These are phyloP conservation scores for Apistogramma diplotaenia DNA, from an alignment of 2,113 vertebrate species.

Conservation along the genomic window DNA sequence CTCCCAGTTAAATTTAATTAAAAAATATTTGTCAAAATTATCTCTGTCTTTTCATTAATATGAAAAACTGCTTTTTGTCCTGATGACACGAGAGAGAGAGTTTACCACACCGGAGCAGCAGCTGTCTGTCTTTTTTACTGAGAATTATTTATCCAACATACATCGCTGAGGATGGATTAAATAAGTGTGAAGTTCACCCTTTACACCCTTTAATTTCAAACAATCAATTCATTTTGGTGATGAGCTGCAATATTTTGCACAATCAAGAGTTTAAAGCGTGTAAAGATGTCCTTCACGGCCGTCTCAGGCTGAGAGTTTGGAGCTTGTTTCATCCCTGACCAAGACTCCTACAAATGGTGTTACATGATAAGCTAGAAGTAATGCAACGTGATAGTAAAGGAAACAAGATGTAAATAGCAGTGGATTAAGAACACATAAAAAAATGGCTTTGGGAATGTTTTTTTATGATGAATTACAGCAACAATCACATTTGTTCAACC, in stretches of 20 bases:
- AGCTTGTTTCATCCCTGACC: neutral
- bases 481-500: neutral
- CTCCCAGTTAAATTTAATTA: neutral
- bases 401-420: neutral
- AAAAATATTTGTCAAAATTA: neutral
- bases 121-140: too few species aligned
- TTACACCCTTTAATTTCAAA: too few species aligned
- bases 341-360: neutral
- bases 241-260: neutral
- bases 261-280: neutral
- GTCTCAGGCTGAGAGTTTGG: accelerated
- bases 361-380: neutral
- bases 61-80: neutral
- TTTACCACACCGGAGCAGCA: neutral
- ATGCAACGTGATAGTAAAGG: neutral
- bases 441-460: too few species aligned
- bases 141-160: too few species aligned
- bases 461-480: neutral
- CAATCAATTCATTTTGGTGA: neutral
- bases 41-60: neutral
- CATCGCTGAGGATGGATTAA: too few species aligned
- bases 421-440: neutral
- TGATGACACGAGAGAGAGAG: neutral
- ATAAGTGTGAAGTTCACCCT: too few species aligned
- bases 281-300: neutral